Percentiles rank a stretch among this genome's conserved stretches.
phyloP scores from a whole-genome alignment of 2,888 invertebrate genomes.

The Biston stratarius region DNA sequence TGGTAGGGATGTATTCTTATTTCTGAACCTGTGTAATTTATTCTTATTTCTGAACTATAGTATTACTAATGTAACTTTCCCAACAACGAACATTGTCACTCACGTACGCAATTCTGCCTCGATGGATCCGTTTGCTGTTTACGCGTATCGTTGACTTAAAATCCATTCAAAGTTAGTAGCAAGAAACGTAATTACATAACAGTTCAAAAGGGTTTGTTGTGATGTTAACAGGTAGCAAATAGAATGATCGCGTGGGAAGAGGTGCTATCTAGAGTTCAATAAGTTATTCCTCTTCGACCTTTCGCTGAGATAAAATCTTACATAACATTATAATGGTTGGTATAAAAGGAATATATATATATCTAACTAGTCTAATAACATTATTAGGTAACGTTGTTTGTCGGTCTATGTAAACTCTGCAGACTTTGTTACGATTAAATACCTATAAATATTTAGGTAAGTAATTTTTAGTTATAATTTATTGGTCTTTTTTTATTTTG shows the following conservation, averaged over 20 bases:
- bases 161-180: constrained; percentile 62
- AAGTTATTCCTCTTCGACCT: constrained; percentile 17
- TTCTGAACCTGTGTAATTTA: background rate
- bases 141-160: constrained; percentile 52
- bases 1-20: background rate
- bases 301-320: constrained; percentile 14
- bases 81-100: constrained; percentile 25
- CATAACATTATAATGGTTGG: background rate
- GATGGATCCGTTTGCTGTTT: constrained; percentile 55
- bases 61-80: constrained; percentile 12
- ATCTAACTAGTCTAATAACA: background rate
- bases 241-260: constrained; percentile 21
- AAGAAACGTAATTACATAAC: constrained; percentile 66
- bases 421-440: constrained; percentile 28
- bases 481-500: background rate
- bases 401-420: constrained; percentile 19
- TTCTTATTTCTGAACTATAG: background rate
- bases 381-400: constrained; percentile 19
- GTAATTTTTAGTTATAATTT: constrained; percentile 16
- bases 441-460: constrained; percentile 22
- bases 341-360: background rate
- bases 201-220: constrained; percentile 63
- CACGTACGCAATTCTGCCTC: constrained; percentile 26
- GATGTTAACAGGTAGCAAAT: constrained; percentile 46
- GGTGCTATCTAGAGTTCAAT: constrained; percentile 15